A percentile compares a stretch with the other conserved stretches of the same genome.
Conservation (phyloP, 2,113 vertebrate genomes). For the Pelvicachromis taeniatus region DNA sequence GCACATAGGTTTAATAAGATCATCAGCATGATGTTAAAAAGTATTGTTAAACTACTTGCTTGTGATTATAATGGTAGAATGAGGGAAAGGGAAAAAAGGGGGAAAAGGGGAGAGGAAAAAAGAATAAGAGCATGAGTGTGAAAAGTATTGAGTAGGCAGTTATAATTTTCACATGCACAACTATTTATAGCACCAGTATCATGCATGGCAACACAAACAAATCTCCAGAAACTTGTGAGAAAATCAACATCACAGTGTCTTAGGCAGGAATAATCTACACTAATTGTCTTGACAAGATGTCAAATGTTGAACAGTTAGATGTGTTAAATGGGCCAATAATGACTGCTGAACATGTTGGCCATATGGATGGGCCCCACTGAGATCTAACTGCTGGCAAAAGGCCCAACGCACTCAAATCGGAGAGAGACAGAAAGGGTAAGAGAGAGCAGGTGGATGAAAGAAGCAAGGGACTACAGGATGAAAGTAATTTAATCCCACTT, state of each 20-base stretch:
- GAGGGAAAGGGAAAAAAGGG: background rate
- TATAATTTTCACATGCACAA: background rate
- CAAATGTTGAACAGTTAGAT: constrained; percentile 60
- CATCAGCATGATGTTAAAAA: no score
- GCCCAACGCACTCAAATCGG: constrained; percentile 25
- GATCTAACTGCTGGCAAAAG: constrained; percentile 54
- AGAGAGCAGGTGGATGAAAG: background rate
- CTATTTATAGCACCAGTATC: background rate
- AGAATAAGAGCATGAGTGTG: background rate
- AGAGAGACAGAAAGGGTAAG: background rate
- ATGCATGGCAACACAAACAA: background rate
- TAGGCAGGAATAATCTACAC: constrained; percentile 24
- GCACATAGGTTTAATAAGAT: no score
- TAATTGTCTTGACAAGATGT: constrained; percentile 62
- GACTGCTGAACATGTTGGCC: constrained; percentile 44
- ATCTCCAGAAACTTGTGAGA: background rate
- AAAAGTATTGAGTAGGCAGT: background rate
- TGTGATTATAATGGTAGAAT: background rate
- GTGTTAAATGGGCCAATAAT: constrained; percentile 59
- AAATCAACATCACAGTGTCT: constrained; percentile 22
- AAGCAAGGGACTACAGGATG: background rate
- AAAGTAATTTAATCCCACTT: background rate
- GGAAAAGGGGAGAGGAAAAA: background rate
- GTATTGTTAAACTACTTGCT: background rate
- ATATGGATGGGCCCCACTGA: constrained; percentile 56